Base-by-base conservation (phyloP, 2,888 invertebrate species). In the Apeira syringaria region DNA sequence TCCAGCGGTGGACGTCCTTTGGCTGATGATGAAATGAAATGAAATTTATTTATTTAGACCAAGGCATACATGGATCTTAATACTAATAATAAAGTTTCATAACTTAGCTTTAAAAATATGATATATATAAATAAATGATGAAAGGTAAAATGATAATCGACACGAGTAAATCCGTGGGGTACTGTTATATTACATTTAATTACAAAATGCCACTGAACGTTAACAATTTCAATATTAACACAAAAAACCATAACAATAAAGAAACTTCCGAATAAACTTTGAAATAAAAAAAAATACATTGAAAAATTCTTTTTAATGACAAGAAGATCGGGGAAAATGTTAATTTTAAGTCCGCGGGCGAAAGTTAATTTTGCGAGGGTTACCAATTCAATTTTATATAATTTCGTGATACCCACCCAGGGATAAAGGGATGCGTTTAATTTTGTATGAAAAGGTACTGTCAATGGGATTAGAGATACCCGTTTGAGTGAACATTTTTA, bases 371-470 rank as follows among this genome's bases (percentile, higher is more conserved):
- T 33, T 7, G n/a, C 13, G 10, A 37, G 37, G 37, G 37, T 28
- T 33, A 27, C 31, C 37, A 29, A 44, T 44, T 38, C 37, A 38
- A 44, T 44, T 44, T 44, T 29, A 44, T 44, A 33, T 33, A 44
- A 44, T 38, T 38, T 33, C 11, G 24, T 15, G 28, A 29, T 32
- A 24, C 35, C 35, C 31, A 30, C 10, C 13, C 15, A 20, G 35
- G 44, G 33, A 44, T 44, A 33, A 44, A 33, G 28, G 35, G 31
- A 31, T 38, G 18, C 32, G 32, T 18, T 38, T 28, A 44, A 44
- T 33, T 44, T 29, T 12, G 28, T 38, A 18, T 33, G 33, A 38
- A 43, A 44, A 38, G 24, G 33, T 31, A 20, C 32, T 42, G 42
- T 28, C 28, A 11, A 32, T 28, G 29, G 17, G 33, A 38, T 44